These are phyloP conservation scores for Erebia palarica DNA, from an alignment of 2,888 invertebrate species.

Conservation along the genomic window DNA sequence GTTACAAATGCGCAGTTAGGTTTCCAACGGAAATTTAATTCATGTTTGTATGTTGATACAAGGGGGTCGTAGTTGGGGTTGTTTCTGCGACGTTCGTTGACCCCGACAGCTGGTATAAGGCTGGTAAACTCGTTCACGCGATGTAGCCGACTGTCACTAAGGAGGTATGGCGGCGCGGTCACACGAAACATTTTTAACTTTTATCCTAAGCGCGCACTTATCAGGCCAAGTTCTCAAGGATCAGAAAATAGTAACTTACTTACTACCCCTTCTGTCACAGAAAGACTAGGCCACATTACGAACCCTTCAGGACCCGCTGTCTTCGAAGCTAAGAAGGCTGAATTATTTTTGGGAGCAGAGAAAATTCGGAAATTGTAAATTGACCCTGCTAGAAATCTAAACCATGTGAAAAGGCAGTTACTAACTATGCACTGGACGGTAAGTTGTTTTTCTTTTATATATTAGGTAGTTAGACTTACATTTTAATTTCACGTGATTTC, in stretches of 20 bases:
- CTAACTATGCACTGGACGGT: too few relatives aligned
- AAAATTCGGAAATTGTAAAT: too few relatives aligned
- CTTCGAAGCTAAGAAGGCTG: too few relatives aligned
- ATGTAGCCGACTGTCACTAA: constrained; percentile 30
- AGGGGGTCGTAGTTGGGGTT: constrained; percentile 60
- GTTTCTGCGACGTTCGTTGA: constrained; percentile 58
- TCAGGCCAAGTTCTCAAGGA: not conserved
- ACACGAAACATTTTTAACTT: constrained; percentile 17
- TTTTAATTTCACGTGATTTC: not conserved
- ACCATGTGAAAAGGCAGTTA: too few relatives aligned
- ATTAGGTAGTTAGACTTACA: too few relatives aligned
- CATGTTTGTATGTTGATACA: constrained; percentile 43
- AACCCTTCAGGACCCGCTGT: too few relatives aligned
- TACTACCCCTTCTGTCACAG: too few relatives aligned
- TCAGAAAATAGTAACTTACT: too few relatives aligned
- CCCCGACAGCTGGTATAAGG: constrained; percentile 67
- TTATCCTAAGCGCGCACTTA: not conserved
- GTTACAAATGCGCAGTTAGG: constrained; percentile 35
- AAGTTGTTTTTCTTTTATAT: too few relatives aligned
- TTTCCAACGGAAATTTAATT: constrained; percentile 44
- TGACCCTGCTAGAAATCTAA: too few relatives aligned
- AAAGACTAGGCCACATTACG: too few relatives aligned
- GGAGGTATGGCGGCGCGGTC: constrained; percentile 26
- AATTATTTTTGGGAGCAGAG: not conserved
- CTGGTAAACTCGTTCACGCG: constrained; percentile 48